These are phyloP conservation scores for Gymnoscopelus microlampas DNA, from an alignment of 2,797 vertebrate genomes.

Conservation along the genomic window DNA sequence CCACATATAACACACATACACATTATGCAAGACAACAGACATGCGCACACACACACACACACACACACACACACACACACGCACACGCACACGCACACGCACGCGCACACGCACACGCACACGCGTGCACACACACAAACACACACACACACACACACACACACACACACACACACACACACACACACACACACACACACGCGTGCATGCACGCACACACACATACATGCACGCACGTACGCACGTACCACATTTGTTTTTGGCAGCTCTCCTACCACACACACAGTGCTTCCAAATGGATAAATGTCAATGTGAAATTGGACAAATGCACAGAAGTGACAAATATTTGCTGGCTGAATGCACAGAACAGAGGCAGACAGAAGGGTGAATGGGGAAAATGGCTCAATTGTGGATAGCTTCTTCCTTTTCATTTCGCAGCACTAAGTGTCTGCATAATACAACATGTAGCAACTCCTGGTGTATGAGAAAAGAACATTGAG, in stretches of 20 bases:
- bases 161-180: neutral
- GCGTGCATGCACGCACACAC: neutral
- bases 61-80: neutral
- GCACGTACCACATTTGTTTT: neutral
- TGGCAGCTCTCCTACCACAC: slow-evolving; percentile 18
- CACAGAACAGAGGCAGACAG: neutral
- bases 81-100: neutral
- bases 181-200: neutral
- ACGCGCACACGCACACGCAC: too few relatives aligned
- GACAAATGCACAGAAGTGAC: slow-evolving; percentile 26
- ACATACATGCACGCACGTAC: neutral
- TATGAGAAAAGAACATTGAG: neutral
- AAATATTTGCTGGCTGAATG: slow-evolving; percentile 37
- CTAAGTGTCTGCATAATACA: neutral
- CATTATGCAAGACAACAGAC: neutral
- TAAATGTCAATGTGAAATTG: slow-evolving; percentile 19
- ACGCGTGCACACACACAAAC: neutral
- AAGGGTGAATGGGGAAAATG: slow-evolving; percentile 2
- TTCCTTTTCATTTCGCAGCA: too few relatives aligned
- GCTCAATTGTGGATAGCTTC: too few relatives aligned
- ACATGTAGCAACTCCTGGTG: neutral
- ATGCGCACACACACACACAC: neutral
- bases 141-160: neutral
- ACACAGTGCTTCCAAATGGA: slow-evolving; percentile 30
- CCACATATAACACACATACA: slow-evolving; percentile 8